These are phyloP conservation scores for Adrianichthys oophorus DNA, from an alignment of 2,797 vertebrate genomes.

Conservation along the genomic window DNA sequence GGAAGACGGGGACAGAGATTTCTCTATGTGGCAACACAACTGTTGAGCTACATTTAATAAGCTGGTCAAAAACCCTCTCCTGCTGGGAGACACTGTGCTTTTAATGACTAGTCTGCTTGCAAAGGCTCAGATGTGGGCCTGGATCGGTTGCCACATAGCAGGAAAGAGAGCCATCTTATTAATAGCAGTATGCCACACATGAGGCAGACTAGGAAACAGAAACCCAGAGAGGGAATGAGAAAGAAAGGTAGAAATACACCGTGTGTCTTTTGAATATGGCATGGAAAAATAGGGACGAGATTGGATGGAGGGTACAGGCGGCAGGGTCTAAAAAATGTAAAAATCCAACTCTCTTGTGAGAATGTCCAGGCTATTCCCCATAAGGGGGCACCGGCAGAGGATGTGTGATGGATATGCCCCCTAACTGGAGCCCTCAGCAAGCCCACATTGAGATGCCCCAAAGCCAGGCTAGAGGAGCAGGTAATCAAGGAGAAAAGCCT, in stretches of 20 bases:
- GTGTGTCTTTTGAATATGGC: too few species aligned
- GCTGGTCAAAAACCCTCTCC: conserved; percentile 72
- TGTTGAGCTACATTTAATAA: conserved; percentile 79
- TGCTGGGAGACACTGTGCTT: conserved; percentile 65
- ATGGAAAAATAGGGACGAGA: conserved; percentile 48
- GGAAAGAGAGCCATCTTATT: conserved; percentile 72
- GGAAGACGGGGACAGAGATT: conserved; percentile 53
- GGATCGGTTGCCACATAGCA: conserved; percentile 63
- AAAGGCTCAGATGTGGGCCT: conserved; percentile 69
- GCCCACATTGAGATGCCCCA: conserved; percentile 60
- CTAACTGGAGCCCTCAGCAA: conserved; percentile 58
- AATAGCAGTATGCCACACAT: conserved; percentile 63
- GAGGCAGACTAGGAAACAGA: conserved; percentile 44
- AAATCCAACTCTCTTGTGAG: conserved; percentile 56
- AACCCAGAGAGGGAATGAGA: conserved; percentile 31
- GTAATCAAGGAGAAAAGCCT: conserved; percentile 69
- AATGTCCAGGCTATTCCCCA: conserved; percentile 42
- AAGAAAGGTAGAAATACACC: not conserved
- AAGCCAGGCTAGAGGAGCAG: conserved; percentile 70
- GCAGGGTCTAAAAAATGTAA: conserved; percentile 17
- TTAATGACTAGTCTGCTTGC: conserved; percentile 76
- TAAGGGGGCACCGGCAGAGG: conserved; percentile 23
- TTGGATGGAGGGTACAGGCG: conserved; percentile 66
- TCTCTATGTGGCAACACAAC: conserved; percentile 68
- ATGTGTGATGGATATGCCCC: conserved; percentile 68